A percentile compares a stretch with the other conserved stretches of the same genome.
These are phyloP conservation scores for Agelastica alni DNA, from an alignment of 2,888 invertebrate species.

Conservation along the genomic window DNA sequence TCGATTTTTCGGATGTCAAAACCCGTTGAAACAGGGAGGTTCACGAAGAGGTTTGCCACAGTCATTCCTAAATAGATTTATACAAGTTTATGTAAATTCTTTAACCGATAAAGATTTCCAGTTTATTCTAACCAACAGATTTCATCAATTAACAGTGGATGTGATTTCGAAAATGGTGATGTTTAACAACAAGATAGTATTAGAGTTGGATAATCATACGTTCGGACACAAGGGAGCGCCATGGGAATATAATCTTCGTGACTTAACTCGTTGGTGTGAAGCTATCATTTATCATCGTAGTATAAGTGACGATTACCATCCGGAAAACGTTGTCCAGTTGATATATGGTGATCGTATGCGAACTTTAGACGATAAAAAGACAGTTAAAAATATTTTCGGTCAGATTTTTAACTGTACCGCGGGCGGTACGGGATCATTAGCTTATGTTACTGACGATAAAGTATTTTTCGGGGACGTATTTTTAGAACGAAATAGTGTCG, in stretches of 20 bases:
- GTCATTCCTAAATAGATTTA: constrained; percentile 97
- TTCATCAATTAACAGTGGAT: constrained; percentile 63
- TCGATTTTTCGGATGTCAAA: constrained; percentile 95
- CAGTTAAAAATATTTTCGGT: constrained; percentile 62
- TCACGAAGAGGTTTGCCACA: constrained; percentile 93
- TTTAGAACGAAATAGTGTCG: constrained; percentile 44
- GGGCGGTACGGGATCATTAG: constrained; percentile 62
- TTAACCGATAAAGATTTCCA: constrained; percentile 68
- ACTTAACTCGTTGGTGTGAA: constrained; percentile 92
- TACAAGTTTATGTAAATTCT: constrained; percentile 78
- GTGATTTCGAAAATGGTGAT: constrained; percentile 73
- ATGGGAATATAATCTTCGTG: constrained; percentile 97
- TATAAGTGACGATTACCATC: constrained; percentile 33
- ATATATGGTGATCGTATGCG: constrained; percentile 90
- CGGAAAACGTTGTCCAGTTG: constrained; percentile 70
- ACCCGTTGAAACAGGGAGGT: constrained; percentile 94
- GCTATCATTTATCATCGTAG: constrained; percentile 60
- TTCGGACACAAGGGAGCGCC: constrained; percentile 88
- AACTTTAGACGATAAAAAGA: constrained; percentile 73
- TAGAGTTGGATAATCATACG: constrained; percentile 64
- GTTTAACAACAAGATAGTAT: constrained; percentile 73
- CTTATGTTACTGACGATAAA: constrained; percentile 63
- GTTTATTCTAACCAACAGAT: constrained; percentile 70
- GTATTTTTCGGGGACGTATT: constrained; percentile 71
- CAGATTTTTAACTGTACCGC: constrained; percentile 59